Conservation (phyloP, 2,113 vertebrate species). For the Myotis davidii region DNA sequence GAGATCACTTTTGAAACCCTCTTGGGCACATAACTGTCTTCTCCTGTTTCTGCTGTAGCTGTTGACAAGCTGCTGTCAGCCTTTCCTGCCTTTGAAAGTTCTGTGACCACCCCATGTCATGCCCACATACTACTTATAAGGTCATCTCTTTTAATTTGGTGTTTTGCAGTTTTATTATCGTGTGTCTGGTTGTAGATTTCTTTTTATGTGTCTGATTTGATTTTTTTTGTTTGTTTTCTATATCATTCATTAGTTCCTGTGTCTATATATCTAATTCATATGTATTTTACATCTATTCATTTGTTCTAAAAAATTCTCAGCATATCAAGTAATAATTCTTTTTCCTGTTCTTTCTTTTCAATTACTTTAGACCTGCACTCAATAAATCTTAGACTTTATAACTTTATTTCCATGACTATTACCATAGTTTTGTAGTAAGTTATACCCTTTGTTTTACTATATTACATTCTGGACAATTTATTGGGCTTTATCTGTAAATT, state of each 20-base stretch:
- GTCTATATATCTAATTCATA: not conserved
- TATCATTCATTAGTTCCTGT: not conserved
- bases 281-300: not conserved
- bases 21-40: rapidly evolving
- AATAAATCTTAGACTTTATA: not conserved
- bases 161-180: not conserved
- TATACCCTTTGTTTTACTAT: not conserved
- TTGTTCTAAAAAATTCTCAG: not conserved
- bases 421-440: not conserved
- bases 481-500: not conserved
- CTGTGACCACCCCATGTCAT: rapidly evolving
- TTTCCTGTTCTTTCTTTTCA: not conserved
- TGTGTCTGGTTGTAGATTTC: not conserved
- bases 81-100: not conserved
- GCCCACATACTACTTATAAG: not conserved
- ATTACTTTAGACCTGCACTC: not conserved
- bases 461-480: not conserved
- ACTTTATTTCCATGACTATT: not conserved
- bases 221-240: not conserved
- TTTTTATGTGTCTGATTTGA: not conserved
- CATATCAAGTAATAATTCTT: not conserved
- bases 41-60: not conserved
- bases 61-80: not conserved
- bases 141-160: not conserved
- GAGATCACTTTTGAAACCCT: not conserved